Evolutionary conservation across 2,797 vertebrate species (phyloP), one percentile per base, ranked within the genome.

Genomic region (Delichon dasypus): DNA sequence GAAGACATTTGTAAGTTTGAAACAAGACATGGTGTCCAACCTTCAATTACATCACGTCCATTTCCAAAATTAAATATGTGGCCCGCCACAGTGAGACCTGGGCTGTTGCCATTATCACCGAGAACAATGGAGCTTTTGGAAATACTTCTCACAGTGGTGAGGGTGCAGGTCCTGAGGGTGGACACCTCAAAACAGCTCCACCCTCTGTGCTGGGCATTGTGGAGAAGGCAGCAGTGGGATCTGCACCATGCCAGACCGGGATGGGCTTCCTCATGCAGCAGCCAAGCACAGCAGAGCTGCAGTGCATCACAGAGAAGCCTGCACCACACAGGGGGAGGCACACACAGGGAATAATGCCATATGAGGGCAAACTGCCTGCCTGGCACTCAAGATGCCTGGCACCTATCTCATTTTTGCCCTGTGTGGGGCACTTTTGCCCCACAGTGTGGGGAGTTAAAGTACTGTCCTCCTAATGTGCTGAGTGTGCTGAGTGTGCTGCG

Each of bases 31-130:
- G 10, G 7, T 73, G 20, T 83, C 54, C 58, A 79, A 22, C 19
- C 44, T 80, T 87, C 62, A 64, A 32, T 68, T 30, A 62, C 48
- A 89, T 14, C 16, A 45, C 34, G 51, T 40, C 61, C 1, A 19
- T 65, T 76, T 81, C 54, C 58, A 80, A 73, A 94, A 76, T 79
- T n/a, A 82, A 91, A 36, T 82, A 34, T 9, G n/a, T 90, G 21
- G 5, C 12, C 60, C 50, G 36, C 40, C 45, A 34, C 65, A 51
- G 40, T 16, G 53, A 88, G 61, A 87, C 10, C 22, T 1, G 27
- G 77, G 34, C 29, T 42, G 47, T 23, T 25, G 40, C 25, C 0
- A 0, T 22, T n/a, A 55, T 38, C 19, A 16, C 0, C 0, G 5
- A 62, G 68, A 53, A 25, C 0, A 25, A 77, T 1, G 12, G 22